Percentiles rank a stretch among this genome's conserved stretches.
Evolutionary conservation across 2,113 vertebrate species (phyloP).

Genomic region (Brachypodius melanocephalos): DNA sequence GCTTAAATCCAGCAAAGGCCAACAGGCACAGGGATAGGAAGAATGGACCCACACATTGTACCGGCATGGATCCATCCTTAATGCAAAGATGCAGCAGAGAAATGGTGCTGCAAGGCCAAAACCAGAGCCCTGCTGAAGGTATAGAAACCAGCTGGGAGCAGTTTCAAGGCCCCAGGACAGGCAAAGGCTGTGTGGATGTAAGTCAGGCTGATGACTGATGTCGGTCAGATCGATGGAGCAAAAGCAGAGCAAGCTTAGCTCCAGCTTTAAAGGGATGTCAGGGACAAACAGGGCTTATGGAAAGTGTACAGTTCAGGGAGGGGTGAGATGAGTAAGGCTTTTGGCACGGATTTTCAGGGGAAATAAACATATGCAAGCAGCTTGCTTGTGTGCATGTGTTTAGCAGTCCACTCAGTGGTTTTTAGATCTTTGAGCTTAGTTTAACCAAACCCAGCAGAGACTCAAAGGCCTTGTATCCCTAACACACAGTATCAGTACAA

Average conservation of each 20-base stretch:
- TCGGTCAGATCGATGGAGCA: neutral
- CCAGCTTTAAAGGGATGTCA: neutral
- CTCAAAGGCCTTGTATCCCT: neutral
- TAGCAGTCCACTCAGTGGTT: neutral
- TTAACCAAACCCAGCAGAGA: neutral
- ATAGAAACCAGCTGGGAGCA: neutral
- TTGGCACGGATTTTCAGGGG: neutral
- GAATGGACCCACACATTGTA: fast-evolving
- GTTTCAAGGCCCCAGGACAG: neutral
- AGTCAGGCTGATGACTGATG: neutral
- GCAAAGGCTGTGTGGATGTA: neutral
- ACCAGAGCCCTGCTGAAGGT: neutral
- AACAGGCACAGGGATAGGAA: neutral
- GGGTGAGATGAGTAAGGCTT: neutral
- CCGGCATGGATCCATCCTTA: neutral
- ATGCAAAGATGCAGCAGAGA: neutral
- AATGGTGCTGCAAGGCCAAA: neutral
- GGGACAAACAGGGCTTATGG: neutral
- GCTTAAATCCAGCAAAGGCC: neutral
- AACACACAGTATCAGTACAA: neutral
- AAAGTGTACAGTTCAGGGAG: neutral
- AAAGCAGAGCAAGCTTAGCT: neutral
- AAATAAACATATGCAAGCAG: neutral
- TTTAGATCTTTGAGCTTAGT: neutral
- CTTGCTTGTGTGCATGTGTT: neutral